Base-by-base conservation (phyloP, 2,888 invertebrate species). In the Xestia ashworthii region DNA sequence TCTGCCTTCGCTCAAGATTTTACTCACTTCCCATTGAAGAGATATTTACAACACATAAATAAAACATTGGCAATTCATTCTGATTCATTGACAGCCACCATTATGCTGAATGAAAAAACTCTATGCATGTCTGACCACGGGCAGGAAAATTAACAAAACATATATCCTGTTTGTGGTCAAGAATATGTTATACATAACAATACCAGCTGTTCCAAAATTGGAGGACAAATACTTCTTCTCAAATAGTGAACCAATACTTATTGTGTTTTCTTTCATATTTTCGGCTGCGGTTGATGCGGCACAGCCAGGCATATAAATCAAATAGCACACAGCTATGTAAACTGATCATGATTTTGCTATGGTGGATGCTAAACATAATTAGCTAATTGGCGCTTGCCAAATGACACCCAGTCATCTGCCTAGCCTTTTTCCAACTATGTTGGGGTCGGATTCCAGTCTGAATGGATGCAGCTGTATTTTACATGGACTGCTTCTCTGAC, bases 1-100 rank as follows among this genome's bases (percentile, higher is more conserved):
- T 68, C 79, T 68, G n/a, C 9, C 22, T 55, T 25, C 41, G 32
- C 50, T 53, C 46, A 68, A 55, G 60, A 46, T 48, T 66, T 62
- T 9, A 62, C 67, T 46, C 3, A 73, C 2, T 25, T 5, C 14
- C 53, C 38, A 53, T 73, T 73, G 5, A 53, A 74, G 25, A 68
- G 44, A 32, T 67, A 38, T 60, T 44, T 38, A 12, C 14, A 58
- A 41, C 16, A 46, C 53, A 69, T 65, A 65, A 76, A 38, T 46
- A 64, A 38, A 16, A 25, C 22, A 55, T 25, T 19, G 12, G 3
- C 5, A 41, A 32, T 41, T 55, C 0, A 19, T 62, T 62, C 19
- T 69, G n/a, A 62, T 53, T 76, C 5, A 76, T 70, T 70, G 5
- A 69, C n/a, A 62, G 22, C 32, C 0, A 38, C n/a, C 38, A 55